Evolutionary conservation across 92 coral and sea anemone species (phyloP).

Genomic region (Porites lobata): DNA sequence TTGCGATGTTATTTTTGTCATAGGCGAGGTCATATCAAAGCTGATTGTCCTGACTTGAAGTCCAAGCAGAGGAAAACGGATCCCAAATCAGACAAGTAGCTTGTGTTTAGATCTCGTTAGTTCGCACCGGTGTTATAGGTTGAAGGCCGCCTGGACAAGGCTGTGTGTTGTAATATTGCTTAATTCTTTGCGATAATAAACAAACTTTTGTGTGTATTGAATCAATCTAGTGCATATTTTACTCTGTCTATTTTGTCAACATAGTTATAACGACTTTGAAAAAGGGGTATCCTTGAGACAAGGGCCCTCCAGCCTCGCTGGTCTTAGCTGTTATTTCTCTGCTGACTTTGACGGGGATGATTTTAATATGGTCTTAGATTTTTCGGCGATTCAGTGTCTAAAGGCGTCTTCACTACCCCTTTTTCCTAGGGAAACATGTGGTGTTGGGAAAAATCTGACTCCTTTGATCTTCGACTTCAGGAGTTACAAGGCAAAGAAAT

Average conservation of each 20-base stretch:
- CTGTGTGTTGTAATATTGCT: neutral
- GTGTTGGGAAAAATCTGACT: too few relatives aligned
- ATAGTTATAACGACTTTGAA: too few relatives aligned
- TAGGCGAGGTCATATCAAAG: slow-evolving; percentile 7
- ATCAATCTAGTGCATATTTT: slow-evolving; percentile 10
- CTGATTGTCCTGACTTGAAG: slow-evolving; percentile 6
- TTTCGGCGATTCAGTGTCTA: too few relatives aligned
- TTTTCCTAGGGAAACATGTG: too few relatives aligned
- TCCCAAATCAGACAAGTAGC: neutral
- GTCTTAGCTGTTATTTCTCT: too few relatives aligned
- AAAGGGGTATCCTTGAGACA: too few relatives aligned
- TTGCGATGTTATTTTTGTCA: slow-evolving; percentile 12
- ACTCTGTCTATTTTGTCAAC: too few relatives aligned
- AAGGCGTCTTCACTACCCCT: too few relatives aligned
- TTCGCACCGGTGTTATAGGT: neutral
- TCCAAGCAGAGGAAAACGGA: slow-evolving; percentile 7
- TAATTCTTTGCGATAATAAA: neutral
- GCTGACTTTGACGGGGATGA: too few relatives aligned
- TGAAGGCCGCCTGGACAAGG: neutral
- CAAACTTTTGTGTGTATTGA: neutral
- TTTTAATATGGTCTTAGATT: too few relatives aligned
- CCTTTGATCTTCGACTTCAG: slow-evolving; percentile 1
- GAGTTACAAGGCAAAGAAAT: slow-evolving; percentile 9
- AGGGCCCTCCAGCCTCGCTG: too few relatives aligned
- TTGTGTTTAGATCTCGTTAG: neutral